Percentiles rank a stretch among this genome's conserved stretches.
Evolutionary conservation across 2,797 vertebrate species (phyloP).

Genomic region (Percopsis omiscomaycus): DNA sequence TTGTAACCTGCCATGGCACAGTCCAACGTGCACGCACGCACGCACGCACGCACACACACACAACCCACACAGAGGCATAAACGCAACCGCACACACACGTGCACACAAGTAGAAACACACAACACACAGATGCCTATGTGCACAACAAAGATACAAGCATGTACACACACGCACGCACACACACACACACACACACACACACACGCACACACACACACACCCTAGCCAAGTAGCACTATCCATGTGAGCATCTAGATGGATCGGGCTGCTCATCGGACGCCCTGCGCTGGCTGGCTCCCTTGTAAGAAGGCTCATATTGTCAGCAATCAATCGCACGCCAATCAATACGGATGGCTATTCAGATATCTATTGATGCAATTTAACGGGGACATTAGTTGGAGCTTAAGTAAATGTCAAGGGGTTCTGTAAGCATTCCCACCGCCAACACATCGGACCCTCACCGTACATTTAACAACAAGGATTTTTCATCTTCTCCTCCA

Average conservation of each 20-base stretch:
- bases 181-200: conserved; percentile 12
- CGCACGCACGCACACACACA: not conserved
- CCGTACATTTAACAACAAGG: too few species aligned
- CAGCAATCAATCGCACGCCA: conserved; percentile 51
- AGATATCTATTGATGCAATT: conserved; percentile 63
- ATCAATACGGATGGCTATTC: conserved; percentile 65
- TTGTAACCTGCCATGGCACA: conserved; percentile 73
- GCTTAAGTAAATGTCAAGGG: conserved; percentile 68
- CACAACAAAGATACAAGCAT: not conserved
- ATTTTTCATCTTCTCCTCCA: too few species aligned
- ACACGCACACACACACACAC: conserved; percentile 3
- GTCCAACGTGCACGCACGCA: not conserved
- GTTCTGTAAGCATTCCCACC: conserved; percentile 2
- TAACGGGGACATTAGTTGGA: conserved; percentile 57
- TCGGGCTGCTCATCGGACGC: conserved; percentile 67
- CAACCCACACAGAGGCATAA: not conserved
- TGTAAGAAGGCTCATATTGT: conserved; percentile 68
- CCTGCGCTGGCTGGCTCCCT: conserved; percentile 43
- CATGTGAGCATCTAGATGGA: conserved; percentile 61
- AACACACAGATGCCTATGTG: not conserved
- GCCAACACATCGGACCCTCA: conserved; percentile 24
- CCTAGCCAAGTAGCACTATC: conserved; percentile 59
- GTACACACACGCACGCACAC: conserved; percentile 6
- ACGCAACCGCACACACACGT: not conserved
- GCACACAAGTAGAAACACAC: too few species aligned